A percentile compares a stretch with the other conserved stretches of the same genome.
Evolutionary conservation across 1,140 invertebrate genomes (phyloP).

Genomic region (Cherax quadricarinatus): DNA sequence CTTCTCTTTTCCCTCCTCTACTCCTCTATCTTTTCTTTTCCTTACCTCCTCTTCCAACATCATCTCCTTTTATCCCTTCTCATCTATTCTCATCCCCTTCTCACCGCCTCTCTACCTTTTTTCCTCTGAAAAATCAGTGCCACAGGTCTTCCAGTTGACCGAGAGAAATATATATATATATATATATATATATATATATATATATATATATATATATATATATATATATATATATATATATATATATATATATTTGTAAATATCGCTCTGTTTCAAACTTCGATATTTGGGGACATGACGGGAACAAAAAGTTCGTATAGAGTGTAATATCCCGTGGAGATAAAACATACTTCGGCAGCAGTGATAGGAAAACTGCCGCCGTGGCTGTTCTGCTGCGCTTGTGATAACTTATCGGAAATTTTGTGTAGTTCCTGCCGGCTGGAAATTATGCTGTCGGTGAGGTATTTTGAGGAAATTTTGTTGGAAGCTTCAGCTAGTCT

Average conservation of each 20-base stretch:
- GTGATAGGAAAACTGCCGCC: background rate
- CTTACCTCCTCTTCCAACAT: background rate
- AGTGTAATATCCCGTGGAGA: background rate
- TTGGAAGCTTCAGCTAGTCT: too few species aligned
- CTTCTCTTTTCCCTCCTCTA: background rate
- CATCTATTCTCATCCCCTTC: background rate
- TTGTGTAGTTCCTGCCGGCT: background rate
- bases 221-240: too few species aligned
- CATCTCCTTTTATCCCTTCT: background rate
- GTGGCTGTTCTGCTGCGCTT: background rate
- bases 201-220: too few species aligned
- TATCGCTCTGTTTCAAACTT: too few species aligned
- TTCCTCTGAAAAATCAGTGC: background rate
- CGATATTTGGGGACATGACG: background rate
- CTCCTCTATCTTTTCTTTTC: background rate
- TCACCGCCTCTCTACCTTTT: background rate
- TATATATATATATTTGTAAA: too few species aligned
- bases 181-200: too few species aligned
- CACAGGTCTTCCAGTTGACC: too few species aligned
- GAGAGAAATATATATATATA: too few species aligned
- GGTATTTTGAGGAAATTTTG: background rate
- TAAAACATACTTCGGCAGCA: background rate
- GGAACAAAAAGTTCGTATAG: background rate
- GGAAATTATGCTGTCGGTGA: background rate
- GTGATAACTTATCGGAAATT: background rate